These are phyloP conservation scores for Andricus grossulariae DNA, from an alignment of 1,140 invertebrate genomes.

Conservation along the genomic window DNA sequence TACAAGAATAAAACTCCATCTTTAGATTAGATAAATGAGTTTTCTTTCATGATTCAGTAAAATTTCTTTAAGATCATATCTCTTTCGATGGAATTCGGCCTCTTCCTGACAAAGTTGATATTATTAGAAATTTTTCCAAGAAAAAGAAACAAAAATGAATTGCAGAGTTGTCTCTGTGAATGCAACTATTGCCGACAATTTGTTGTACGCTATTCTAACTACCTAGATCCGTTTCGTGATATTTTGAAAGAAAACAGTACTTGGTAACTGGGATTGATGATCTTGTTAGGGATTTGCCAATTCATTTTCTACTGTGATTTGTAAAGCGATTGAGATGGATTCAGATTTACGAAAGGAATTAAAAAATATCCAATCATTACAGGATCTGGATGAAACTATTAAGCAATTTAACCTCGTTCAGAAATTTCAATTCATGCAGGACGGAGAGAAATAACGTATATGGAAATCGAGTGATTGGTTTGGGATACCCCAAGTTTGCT, in stretches of 20 bases:
- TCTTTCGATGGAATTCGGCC: background rate
- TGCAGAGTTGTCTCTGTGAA: no score
- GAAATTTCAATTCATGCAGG: no score
- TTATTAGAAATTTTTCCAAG: no score
- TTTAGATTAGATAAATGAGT: background rate
- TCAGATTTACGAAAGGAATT: background rate
- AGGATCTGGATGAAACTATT: background rate
- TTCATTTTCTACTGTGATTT: background rate
- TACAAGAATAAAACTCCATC: background rate
- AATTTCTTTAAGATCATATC: background rate
- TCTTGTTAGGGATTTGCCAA: background rate
- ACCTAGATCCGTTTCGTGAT: no score
- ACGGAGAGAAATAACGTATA: no score
- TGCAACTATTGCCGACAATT: no score
- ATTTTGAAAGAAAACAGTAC: no score
- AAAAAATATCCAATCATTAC: background rate
- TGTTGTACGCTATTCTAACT: no score
- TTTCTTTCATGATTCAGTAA: background rate
- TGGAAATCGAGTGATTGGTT: no score
- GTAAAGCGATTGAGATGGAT: background rate
- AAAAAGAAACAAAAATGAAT: no score
- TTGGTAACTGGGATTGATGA: background rate
- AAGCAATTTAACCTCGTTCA: no score
- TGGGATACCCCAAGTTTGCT: no score
- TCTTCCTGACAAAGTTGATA: background rate